Evolutionary conservation across 2,797 vertebrate genomes (phyloP), one percentile per base, ranked within the genome.

Genomic region (Acanthiza pusilla): DNA sequence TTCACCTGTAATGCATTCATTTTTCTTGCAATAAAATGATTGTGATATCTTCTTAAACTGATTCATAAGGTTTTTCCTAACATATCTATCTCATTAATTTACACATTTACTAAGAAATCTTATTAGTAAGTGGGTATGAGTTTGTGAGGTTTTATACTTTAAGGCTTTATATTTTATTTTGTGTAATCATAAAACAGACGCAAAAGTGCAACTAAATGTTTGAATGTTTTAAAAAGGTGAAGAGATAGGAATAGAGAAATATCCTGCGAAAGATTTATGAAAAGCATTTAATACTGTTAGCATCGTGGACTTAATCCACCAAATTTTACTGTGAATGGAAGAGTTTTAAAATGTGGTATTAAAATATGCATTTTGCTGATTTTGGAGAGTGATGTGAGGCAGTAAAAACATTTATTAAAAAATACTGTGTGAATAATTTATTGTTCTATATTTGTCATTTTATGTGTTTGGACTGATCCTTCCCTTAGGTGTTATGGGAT

Each of bases 391-490:
- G 40, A 50, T 80, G 40, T 40, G 29, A 93, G 82, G 67, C 42
- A 86, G 77, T 51, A 30, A 63, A 93, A 50, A 7, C 23, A 67
- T 68, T n/a, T 29, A 71, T 73, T 87, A n/a, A 45, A 66, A 75
- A 73, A 36, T 58, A 85, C 13, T 88, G 15, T 95, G 30, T 92
- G 58, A 91, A 96, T 96, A 94, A 92, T 93, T 95, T 86, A 48
- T 96, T 96, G n/a, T 94, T 68, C 84, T 94, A 13, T 96, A 96
- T 95, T 96, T 92, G 61, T 86, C 51, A 89, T 96, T 94, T 95
- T 91, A 92, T 89, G 76, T 97, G 96, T 96, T 88, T 94, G 93
- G 96, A 78, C 93, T 96, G 96, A 88, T 93, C 91, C 84, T 96
- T 95, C 89, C 70, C 77, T 95, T 96, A 96, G 91, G 61, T 96